Base-by-base conservation (phyloP, 2,888 invertebrate species). In the Troides helena region DNA sequence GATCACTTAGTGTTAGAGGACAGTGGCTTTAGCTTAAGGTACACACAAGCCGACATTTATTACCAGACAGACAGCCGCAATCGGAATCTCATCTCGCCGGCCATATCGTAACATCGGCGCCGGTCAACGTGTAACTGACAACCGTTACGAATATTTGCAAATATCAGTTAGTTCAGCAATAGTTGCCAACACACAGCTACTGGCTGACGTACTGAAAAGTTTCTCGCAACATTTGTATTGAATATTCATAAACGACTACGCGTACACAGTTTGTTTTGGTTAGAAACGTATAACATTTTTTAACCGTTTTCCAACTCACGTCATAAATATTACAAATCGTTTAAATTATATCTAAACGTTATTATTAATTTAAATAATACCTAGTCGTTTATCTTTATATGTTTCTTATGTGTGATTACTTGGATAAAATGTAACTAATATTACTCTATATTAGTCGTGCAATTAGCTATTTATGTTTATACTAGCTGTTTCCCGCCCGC, bases 31-130 rank as follows among this genome's bases (percentile, higher is more conserved):
- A 78, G 75, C 67, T 36, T 77, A 78, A 79, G 39, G 63, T 70
- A 80, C 82, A 81, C 85, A 85, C 85, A 84, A 84, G 79, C 81
- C 80, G 76, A 73, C 81, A 79, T 83, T 84, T 83, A 86, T 87
- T 87, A 84, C 81, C 79, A 81, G 81, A 80, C 85, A 85, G 81
- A 84, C 84, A 85, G 81, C 83, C 84, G 83, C 86, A 84, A 85
- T 85, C 81, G 83, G 82, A 89, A 88, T 86, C 85, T 85, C 87
- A 88, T 89, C 85, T 84, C 81, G 78, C 79, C 76, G 81, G 81
- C 79, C 77, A 72, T 78, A 74, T 80, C 72, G 73, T 76, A 76
- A 82, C 83, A 76, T 76, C 81, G 85, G 79, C 81, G 76, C 81
- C 73, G 75, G 80, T 74, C 78, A 73, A 72, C 73, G 71, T 77